phyloP scores from a whole-genome alignment of 2,888 invertebrate genomes.

The Pheosia gnoma region DNA sequence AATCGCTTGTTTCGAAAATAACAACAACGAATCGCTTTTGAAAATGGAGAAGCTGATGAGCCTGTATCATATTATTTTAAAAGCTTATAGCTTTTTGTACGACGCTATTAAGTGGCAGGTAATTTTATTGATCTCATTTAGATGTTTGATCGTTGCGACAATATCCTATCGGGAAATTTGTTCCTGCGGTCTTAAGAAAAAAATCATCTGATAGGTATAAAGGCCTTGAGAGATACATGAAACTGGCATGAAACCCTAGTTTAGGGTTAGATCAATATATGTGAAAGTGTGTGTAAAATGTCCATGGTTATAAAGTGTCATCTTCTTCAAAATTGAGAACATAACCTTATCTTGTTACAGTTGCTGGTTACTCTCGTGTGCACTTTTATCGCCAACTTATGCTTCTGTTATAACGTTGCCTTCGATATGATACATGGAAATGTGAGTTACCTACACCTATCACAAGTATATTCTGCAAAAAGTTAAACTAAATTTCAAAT shows the following conservation, averaged over 20 bases:
- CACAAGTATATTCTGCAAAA: too few relatives aligned
- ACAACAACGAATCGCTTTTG: slow-evolving; percentile 36
- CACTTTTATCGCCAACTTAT: slow-evolving; percentile 51
- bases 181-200: too few relatives aligned
- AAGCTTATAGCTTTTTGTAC: slow-evolving; percentile 55
- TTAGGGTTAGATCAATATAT: too few relatives aligned
- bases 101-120: slow-evolving; percentile 72
- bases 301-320: too few relatives aligned
- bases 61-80: slow-evolving; percentile 57
- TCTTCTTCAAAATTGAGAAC: too few relatives aligned
- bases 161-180: too few relatives aligned
- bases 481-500: too few relatives aligned
- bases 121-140: slow-evolving; percentile 8
- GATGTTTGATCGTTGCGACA: too few relatives aligned
- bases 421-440: slow-evolving; percentile 46
- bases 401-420: slow-evolving; percentile 47
- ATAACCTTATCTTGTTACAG: slow-evolving; percentile 43
- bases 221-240: too few relatives aligned
- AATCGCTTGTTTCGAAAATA: slow-evolving; percentile 31
- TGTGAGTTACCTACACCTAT: slow-evolving; percentile 41
- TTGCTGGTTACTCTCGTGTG: slow-evolving; percentile 54
- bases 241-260: too few relatives aligned
- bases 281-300: too few relatives aligned
- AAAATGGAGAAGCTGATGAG: slow-evolving; percentile 60
- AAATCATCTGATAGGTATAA: too few relatives aligned